Evolutionary conservation across 2,888 invertebrate species (phyloP), one percentile per base, ranked within the genome.

Genomic region (Nudaria mundana): DNA sequence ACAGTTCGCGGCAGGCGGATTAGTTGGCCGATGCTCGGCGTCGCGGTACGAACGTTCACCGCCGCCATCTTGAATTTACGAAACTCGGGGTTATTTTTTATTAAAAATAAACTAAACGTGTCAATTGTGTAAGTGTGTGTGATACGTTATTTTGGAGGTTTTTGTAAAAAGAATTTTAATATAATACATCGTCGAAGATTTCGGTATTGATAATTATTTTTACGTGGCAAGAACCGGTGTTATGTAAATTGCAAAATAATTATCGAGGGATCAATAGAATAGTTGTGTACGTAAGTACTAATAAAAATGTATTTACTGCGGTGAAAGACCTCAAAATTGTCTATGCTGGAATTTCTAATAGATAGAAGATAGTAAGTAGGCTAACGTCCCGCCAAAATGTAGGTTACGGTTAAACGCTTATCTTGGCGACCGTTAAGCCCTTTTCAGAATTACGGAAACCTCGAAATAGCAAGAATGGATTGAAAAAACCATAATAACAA

Each of bases 21-120:
- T 85, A 87, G 87, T 88, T 79, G 79, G 83, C 80, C 86, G 84
- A 78, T 76, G 81, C 69, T 71, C 83, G 84, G 85, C 85, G 81
- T 73, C 78, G 84, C 82, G 83, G 82, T 58, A 74, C 66, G 68
- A 71, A 65, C 77, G 76, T 54, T 66, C 64, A 49, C 54, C 56
- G 71, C 64, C 77, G 81, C 80, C 77, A 82, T 82, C 40, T 82
- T 78, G 73, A 61, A 68, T 70, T 73, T 63, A 59, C 68, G 56
- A 66, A 76, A 70, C 73, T 67, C 80, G 78, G 71, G 62, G 71
- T 73, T 75, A 68, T 71, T 66, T 70, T 71, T 52, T 25, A 40
- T 44, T 59, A 75, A 76, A 80, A 80, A 77, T 77, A 81, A 80
- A 82, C 66, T 50, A 67, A 75, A 81, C 77, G 82, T 84, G 81